phyloP scores from a whole-genome alignment of 2,113 vertebrate genomes.

The Lonchura striata region DNA sequence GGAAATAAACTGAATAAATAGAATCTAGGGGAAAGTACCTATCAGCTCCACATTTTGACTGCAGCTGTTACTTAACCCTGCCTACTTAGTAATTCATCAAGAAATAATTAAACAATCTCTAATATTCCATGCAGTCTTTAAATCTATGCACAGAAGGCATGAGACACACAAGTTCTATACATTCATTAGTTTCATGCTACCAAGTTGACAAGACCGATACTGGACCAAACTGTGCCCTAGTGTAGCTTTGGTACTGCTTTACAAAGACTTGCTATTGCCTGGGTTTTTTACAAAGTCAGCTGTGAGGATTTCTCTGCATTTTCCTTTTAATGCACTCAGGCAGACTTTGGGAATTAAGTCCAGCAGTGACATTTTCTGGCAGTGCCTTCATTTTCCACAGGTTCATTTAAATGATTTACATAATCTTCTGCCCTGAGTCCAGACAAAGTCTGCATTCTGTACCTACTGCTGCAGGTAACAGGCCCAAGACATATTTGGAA shows the following conservation, averaged over 20 bases:
- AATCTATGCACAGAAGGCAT: background rate
- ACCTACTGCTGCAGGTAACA: background rate
- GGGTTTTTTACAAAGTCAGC: background rate
- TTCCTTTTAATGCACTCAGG: background rate
- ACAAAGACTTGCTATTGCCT: background rate
- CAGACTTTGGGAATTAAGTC: background rate
- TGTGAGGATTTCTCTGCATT: background rate
- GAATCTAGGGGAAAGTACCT: background rate
- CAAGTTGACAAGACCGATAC: background rate
- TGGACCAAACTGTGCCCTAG: background rate
- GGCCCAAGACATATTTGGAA: background rate
- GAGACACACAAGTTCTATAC: background rate
- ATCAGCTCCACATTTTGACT: background rate
- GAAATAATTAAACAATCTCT: background rate
- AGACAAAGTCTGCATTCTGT: background rate
- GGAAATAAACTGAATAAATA: background rate
- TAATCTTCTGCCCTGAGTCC: background rate
- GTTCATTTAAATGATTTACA: constrained; percentile 39
- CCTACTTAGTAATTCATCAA: background rate
- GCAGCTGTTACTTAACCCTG: background rate
- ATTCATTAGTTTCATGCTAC: background rate
- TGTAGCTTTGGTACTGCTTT: background rate
- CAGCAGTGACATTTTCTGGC: background rate
- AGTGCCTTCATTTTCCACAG: background rate
- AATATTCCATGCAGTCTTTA: background rate